Base-by-base conservation (phyloP, 2,797 vertebrate species). In the Pachyuromys duprasi region DNA sequence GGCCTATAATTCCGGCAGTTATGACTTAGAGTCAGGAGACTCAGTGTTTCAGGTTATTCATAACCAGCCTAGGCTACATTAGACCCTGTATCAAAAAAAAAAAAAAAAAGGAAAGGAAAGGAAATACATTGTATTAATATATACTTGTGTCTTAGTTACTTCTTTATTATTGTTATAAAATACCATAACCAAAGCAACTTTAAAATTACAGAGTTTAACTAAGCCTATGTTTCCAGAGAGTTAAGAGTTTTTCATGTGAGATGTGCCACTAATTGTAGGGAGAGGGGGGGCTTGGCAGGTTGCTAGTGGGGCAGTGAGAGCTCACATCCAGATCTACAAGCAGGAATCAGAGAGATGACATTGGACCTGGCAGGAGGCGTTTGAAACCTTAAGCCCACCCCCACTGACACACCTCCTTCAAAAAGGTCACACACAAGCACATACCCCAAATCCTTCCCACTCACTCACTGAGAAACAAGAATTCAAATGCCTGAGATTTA, bases 111-210 rank as follows among this genome's bases (percentile, higher is more conserved):
- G 45, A 49, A 49, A 49, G 5, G 33, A 65, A 93, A 45, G 53
- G 55, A 96, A 65, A 53, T 84, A 62, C 62, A 33, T 89, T 86
- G 31, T 92, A 53, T 88, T 82, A 91, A 45, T 89, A 2, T 86
- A 65, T 42, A 42, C 13, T 63, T 42, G 36, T 63, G 60, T 82
- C 36, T 42, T 63, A 63, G 57, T 82, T 82, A 63, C 24, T 42
- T 63, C 55, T 82, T 57, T 63, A 31, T 53, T 81, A 60, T 63
- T 42, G 80, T 83, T 60, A 31, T 39, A 62, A 81, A 81, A 81
- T 49, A 83, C 39, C 39, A 42, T 42, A 39, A 18, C 15, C 26
- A 83, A 63, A 45, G 39, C 60, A 83, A 31, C 39, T 42, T 82
- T 49, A 49, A 49, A 49, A 63, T 3, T 82, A 42, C 36, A 39